Evolutionary conservation across 1,140 invertebrate genomes (phyloP), one percentile per base, ranked within the genome.

Genomic region (Drosophila varians): DNA sequence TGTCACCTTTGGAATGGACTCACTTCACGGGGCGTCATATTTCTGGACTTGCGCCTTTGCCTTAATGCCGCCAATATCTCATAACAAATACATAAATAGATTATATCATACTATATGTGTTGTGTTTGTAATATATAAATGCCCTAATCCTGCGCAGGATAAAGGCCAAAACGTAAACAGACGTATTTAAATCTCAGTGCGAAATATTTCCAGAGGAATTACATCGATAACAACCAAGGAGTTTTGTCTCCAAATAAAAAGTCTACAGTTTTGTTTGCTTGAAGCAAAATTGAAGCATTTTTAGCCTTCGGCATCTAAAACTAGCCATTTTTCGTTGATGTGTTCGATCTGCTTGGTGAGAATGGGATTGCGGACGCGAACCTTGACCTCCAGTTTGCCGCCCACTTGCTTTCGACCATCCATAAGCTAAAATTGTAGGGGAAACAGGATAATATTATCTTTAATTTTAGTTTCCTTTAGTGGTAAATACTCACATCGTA

Each of bases 301-400:
- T 72, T 28, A 74, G 45, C 57, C 54, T 40, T 77, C 56, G 47
- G 77, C 64, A 92, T 96, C 95, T 34, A 96, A 93, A 43, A 97
- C 94, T 0, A 99, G 93, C 98, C 98, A 99, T 91, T 98, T 98
- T 86, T 99, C 97, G 31, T 95, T 95, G 9, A 96, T 94, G 89
- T 96, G 95, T 84, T 98, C 97, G 0, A 99, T 94, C 92, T 99
- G 96, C 79, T 98, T 98, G 4, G 94, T 95, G 19, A 96, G 91
- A 34, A 99, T 94, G 1, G 98, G 98, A 91, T 98, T 96, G 36
- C 98, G 93, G n/a, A 99, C 92, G 51, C 97, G 94, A 18, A 99
- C 91, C 91, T 97, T 97, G 0, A 99, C 93, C 92, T 99, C 98
- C 43, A 99, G 75, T 90, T 98, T 98, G 5, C 98, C 98, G 11